Percentiles rank a stretch among this genome's conserved stretches.
Conservation (phyloP, 2,797 vertebrate species). For the Poeciliopsis infans region DNA sequence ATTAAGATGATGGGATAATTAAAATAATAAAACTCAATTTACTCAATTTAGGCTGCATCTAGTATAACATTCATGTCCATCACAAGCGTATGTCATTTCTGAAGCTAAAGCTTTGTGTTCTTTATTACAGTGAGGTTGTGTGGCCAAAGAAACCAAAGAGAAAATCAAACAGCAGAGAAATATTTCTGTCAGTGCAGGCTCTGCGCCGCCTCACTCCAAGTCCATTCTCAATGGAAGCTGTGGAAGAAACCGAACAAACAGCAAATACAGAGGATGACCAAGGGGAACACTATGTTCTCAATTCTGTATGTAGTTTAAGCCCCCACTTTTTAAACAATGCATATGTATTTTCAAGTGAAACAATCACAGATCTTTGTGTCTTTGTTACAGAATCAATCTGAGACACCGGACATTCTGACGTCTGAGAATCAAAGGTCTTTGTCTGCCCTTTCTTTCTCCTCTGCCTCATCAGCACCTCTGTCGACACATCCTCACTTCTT, state of each 20-base stretch:
- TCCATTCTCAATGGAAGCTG: slow-evolving; percentile 30
- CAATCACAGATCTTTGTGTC: background rate
- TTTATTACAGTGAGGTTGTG: slow-evolving; percentile 39
- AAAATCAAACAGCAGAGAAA: slow-evolving; percentile 28
- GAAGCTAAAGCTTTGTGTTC: slow-evolving; percentile 5
- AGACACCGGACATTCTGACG: slow-evolving; percentile 28
- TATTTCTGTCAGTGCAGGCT: slow-evolving; percentile 37
- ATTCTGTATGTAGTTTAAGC: slow-evolving; percentile 28
- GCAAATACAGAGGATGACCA: slow-evolving; percentile 14
- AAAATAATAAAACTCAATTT: background rate
- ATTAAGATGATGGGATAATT: background rate
- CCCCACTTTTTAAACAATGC: background rate
- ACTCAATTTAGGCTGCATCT: no score
- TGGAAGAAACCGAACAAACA: slow-evolving; percentile 20
- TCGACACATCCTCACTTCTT: slow-evolving; percentile 26
- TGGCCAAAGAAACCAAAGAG: slow-evolving; percentile 44
- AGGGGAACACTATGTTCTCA: background rate
- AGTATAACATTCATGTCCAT: no score
- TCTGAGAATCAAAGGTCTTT: slow-evolving; percentile 33
- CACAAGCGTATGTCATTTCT: background rate
- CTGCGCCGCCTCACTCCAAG: slow-evolving; percentile 18
- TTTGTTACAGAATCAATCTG: slow-evolving; percentile 16
- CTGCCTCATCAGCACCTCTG: slow-evolving; percentile 42
- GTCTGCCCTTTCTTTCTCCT: slow-evolving; percentile 43
- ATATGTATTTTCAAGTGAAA: background rate